Evolutionary conservation across 64 coral and sea anemone genomes (phyloP).

Genomic region (Dendrophyllia cribrosa): DNA sequence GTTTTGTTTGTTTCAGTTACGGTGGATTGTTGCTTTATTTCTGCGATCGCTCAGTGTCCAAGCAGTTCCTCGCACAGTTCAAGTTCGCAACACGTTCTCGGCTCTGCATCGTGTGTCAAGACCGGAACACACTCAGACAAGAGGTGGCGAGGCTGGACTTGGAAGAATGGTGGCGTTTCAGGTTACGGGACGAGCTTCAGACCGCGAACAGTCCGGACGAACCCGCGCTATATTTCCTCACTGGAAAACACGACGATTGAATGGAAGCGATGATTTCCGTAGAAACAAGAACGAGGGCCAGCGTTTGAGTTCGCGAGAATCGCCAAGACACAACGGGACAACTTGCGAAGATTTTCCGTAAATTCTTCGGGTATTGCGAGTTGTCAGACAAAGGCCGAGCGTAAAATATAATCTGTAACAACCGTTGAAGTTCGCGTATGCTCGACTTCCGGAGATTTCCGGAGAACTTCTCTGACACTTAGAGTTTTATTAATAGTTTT

Average conservation of each 20-base stretch:
- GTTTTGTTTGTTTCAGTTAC: conserved; percentile 41
- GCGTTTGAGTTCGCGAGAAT: background rate
- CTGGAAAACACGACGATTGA: conserved; percentile 81
- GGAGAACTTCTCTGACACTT: background rate
- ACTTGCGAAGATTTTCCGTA: background rate
- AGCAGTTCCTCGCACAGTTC: conserved; percentile 78
- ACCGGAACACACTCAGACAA: conserved; percentile 94
- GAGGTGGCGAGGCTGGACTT: conserved; percentile 94
- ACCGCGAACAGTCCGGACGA: conserved; percentile 92
- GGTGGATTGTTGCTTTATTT: conserved; percentile 89
- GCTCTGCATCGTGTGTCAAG: conserved; percentile 92
- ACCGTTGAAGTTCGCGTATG: background rate
- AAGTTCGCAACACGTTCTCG: conserved; percentile 87
- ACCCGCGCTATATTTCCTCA: conserved; percentile 82
- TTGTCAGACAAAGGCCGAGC: too few relatives aligned
- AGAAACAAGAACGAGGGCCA: background rate
- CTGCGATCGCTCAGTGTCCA: conserved; percentile 72
- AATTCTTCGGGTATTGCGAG: background rate
- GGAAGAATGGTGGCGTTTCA: conserved; percentile 96
- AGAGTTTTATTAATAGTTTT: too few relatives aligned
- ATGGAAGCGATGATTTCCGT: too few relatives aligned
- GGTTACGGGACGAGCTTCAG: conserved; percentile 94
- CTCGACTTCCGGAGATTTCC: background rate
- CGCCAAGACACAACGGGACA: background rate
- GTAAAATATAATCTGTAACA: background rate